phyloP scores from a whole-genome alignment of 2,888 invertebrate genomes.

The Smittia aterrima region DNA sequence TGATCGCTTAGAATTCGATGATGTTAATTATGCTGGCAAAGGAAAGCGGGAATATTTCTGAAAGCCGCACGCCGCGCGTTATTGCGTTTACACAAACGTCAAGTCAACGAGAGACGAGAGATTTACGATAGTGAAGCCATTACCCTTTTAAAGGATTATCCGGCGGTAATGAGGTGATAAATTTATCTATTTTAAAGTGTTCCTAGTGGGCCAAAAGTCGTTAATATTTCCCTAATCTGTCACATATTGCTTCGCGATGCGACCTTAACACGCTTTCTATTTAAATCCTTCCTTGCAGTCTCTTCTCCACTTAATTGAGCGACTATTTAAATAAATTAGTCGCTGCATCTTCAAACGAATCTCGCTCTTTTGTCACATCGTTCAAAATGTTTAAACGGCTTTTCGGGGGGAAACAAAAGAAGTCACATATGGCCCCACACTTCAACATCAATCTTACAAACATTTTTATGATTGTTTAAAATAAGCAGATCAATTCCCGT shows the following conservation, averaged over 20 bases:
- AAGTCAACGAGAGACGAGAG: background rate
- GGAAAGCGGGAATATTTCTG: background rate
- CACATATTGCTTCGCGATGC: slow-evolving; percentile 1
- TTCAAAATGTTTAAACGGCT: background rate
- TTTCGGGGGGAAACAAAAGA: background rate
- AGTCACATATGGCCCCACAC: background rate
- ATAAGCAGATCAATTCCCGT: background rate
- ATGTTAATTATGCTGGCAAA: background rate
- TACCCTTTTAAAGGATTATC: slow-evolving; percentile 29
- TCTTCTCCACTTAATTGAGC: background rate
- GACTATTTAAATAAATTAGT: slow-evolving; percentile 11
- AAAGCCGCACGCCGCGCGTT: background rate
- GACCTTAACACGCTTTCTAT: slow-evolving; percentile 31
- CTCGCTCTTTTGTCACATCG: background rate
- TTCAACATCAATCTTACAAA: background rate
- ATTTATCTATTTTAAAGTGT: slow-evolving; percentile 29
- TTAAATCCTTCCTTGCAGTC: slow-evolving; percentile 14
- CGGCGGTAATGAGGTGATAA: slow-evolving; percentile 14
- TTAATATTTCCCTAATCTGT: slow-evolving; percentile 17
- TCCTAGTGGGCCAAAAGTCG: background rate
- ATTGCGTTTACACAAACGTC: too few relatives aligned
- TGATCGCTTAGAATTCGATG: too few relatives aligned
- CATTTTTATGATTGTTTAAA: slow-evolving; percentile 1
- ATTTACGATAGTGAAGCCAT: slow-evolving; percentile 22
- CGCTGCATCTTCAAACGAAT: background rate